Conservation (phyloP, 2,797 vertebrate species). For the Phrynocephalus forsythii region DNA sequence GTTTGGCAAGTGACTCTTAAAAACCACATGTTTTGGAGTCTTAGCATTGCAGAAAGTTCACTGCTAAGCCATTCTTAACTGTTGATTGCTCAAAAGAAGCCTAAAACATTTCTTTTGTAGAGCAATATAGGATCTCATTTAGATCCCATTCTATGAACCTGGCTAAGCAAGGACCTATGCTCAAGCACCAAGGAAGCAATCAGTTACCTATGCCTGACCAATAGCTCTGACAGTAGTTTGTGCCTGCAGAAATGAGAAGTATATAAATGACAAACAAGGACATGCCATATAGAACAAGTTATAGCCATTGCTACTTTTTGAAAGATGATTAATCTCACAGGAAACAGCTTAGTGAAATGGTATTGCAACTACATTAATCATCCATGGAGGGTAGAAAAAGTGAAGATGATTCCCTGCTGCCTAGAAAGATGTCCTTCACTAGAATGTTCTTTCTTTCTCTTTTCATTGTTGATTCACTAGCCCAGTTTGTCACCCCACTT, state of each 20-base stretch:
- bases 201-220: background rate
- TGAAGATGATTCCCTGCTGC: slow-evolving; percentile 57
- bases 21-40: background rate
- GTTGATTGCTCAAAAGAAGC: background rate
- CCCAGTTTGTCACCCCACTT: slow-evolving; percentile 54
- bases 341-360: slow-evolving; percentile 51
- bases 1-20: background rate
- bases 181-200: background rate
- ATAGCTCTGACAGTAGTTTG: background rate
- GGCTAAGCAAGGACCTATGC: slow-evolving; percentile 9
- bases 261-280: slow-evolving; percentile 24
- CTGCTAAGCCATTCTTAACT: background rate
- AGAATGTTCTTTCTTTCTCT: slow-evolving; percentile 26
- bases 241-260: slow-evolving; percentile 17
- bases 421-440: slow-evolving; percentile 67
- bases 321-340: slow-evolving; percentile 52
- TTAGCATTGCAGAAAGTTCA: background rate
- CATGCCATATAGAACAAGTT: slow-evolving; percentile 12
- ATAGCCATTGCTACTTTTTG: slow-evolving; percentile 9
- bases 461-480: slow-evolving; percentile 49
- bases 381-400: slow-evolving; percentile 55
- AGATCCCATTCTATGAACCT: background rate
- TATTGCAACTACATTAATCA: slow-evolving; percentile 68
- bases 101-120: no score
- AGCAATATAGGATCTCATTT: background rate